A percentile compares a stretch with the other conserved stretches of the same genome.
Evolutionary conservation across 2,888 invertebrate species (phyloP).

Genomic region (Pyrochroa serraticornis): DNA sequence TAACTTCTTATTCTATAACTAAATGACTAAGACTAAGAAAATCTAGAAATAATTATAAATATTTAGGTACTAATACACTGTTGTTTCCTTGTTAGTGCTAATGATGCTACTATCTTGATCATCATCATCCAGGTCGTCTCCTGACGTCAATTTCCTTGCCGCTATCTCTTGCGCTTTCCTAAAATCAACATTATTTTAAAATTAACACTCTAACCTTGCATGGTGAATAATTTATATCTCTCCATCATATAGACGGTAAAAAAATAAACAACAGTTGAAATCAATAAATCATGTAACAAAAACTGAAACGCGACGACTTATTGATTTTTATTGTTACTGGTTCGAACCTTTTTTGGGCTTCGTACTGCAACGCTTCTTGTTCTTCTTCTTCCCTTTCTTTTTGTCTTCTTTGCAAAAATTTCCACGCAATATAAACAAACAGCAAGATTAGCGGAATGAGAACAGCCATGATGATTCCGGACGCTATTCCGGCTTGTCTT

Average conservation of each 20-base stretch:
- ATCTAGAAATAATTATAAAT: too few species aligned
- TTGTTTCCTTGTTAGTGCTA: slow-evolving; percentile 42
- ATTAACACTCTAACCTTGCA: too few species aligned
- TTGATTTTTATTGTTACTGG: neutral
- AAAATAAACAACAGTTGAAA: neutral
- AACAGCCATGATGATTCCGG: slow-evolving; percentile 77
- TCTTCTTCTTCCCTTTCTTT: slow-evolving; percentile 44
- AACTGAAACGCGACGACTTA: too few species aligned
- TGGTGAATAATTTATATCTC: too few species aligned
- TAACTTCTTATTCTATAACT: too few species aligned
- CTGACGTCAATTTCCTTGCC: slow-evolving; percentile 48
- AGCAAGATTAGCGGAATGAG: slow-evolving; percentile 76
- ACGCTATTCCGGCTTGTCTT: slow-evolving; percentile 77
- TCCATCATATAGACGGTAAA: neutral
- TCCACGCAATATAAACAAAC: slow-evolving; percentile 61
- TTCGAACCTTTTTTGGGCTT: slow-evolving; percentile 24
- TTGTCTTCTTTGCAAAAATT: slow-evolving; percentile 47
- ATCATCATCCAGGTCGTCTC: slow-evolving; percentile 48
- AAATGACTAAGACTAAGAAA: too few species aligned
- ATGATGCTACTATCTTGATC: slow-evolving; percentile 42
- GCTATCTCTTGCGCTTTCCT: slow-evolving; percentile 50
- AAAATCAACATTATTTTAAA: too few species aligned
- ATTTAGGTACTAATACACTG: slow-evolving; percentile 30
- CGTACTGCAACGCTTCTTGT: slow-evolving; percentile 32
- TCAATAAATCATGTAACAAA: neutral